A percentile compares a stretch with the other conserved stretches of the same genome.
These are phyloP conservation scores for Pristionchus fissidentatus DNA, from an alignment of 2,888 invertebrate genomes.

Conservation along the genomic window DNA sequence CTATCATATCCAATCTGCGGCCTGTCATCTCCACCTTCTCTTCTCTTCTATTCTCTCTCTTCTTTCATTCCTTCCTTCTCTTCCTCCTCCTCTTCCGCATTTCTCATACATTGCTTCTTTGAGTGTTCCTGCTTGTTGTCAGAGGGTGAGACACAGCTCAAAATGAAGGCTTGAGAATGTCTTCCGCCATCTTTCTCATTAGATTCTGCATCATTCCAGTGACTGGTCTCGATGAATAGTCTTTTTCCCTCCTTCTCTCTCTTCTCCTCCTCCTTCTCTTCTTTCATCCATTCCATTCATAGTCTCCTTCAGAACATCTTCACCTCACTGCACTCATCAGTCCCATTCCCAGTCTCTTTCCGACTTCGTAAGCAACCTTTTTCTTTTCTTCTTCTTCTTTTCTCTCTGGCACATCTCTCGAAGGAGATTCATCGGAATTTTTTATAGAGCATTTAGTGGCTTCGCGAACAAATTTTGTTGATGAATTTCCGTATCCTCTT, in stretches of 20 bases:
- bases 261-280: slow-evolving; percentile 20
- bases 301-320: slow-evolving; percentile 14
- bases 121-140: not conserved
- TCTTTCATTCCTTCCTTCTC: not conserved
- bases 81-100: not conserved
- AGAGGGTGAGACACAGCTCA: not conserved
- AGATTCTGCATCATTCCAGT: not conserved
- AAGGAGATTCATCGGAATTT: not conserved
- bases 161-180: not conserved
- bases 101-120: not conserved
- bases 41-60: not conserved
- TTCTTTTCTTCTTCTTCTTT: not conserved
- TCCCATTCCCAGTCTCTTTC: slow-evolving; percentile 26
- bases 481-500: not conserved
- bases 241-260: not conserved
- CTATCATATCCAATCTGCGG: not conserved
- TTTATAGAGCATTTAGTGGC: no score
- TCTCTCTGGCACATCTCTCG: not conserved
- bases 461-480: no score
- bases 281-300: slow-evolving; percentile 35
- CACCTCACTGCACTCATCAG: slow-evolving; percentile 14
- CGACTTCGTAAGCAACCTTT: not conserved
- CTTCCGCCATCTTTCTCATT: not conserved
- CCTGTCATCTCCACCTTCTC: slow-evolving; percentile 14
- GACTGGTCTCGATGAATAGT: not conserved